Conservation (phyloP, 1,140 invertebrate genomes). For the Bombus confusus region DNA sequence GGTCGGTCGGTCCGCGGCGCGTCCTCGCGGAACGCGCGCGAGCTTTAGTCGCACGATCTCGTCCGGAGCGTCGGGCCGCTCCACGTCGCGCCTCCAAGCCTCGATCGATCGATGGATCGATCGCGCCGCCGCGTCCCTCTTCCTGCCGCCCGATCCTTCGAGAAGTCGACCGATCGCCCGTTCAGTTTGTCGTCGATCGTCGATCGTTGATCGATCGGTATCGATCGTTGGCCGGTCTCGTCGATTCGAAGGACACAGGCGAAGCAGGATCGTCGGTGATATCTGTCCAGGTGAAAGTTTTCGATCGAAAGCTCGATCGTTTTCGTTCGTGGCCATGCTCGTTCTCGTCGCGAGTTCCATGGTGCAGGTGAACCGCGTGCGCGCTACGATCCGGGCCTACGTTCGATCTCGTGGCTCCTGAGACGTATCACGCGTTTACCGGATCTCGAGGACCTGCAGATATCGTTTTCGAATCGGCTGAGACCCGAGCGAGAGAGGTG, state of each 20-base stretch:
- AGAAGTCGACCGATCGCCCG: conserved; percentile 13
- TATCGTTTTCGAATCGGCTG: not conserved
- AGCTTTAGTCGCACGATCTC: conserved; percentile 80
- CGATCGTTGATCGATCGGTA: conserved; percentile 13
- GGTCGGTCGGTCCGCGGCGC: conserved; percentile 52
- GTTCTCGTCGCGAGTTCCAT: conserved; percentile 13
- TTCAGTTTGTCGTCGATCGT: conserved; percentile 28
- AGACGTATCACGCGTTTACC: not conserved
- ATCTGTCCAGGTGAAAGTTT: conserved; percentile 30
- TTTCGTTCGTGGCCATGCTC: conserved; percentile 31
- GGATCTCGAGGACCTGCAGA: not conserved
- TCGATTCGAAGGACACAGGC: not conserved
- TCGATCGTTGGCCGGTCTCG: not conserved
- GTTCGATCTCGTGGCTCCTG: conserved; percentile 6
- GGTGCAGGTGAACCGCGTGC: conserved; percentile 49
- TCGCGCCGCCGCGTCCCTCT: conserved; percentile 17
- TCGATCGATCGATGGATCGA: conserved; percentile 47
- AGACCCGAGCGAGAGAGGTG: conserved; percentile 24
- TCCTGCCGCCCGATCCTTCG: conserved; percentile 17
- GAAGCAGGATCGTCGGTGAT: not conserved
- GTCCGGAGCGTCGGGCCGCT: conserved; percentile 75
- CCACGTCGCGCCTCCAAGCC: conserved; percentile 54
- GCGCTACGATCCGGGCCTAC: not conserved
- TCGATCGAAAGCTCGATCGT: conserved; percentile 1
- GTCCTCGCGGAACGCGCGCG: conserved; percentile 71